A percentile compares a stretch with the other conserved stretches of the same genome.
Conservation (phyloP, 2,113 vertebrate species). For the Haplotaxodon microlepis region DNA sequence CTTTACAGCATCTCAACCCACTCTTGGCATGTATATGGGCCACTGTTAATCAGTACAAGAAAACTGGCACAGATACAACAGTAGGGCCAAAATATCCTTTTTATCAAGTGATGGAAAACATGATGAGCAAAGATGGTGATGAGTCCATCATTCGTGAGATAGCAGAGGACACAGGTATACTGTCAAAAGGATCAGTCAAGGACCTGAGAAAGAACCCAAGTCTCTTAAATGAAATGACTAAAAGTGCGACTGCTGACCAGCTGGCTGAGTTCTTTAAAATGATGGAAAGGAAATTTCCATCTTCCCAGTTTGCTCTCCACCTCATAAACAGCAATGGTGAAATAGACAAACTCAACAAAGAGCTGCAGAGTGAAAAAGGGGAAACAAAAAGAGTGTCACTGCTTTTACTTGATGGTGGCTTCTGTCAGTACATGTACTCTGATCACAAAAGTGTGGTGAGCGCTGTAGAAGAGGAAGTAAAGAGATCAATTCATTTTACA, state of each 20-base stretch:
- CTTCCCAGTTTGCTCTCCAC: background rate
- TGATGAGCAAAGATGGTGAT: rapidly evolving
- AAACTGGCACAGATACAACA: rapidly evolving
- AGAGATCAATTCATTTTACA: background rate
- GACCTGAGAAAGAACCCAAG: background rate
- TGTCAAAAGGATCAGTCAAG: background rate
- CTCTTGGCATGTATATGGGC: slow-evolving; percentile 54
- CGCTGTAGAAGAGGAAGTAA: background rate
- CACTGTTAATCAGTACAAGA: background rate
- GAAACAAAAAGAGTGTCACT: rapidly evolving
- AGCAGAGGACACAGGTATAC: slow-evolving; percentile 12
- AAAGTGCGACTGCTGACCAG: background rate
- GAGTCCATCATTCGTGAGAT: background rate
- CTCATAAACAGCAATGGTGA: rapidly evolving
- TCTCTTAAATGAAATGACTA: background rate
- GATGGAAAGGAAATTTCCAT: background rate
- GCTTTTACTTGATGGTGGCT: background rate
- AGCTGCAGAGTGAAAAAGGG: rapidly evolving
- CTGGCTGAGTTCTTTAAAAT: background rate
- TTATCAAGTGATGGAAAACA: background rate
- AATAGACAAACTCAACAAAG: rapidly evolving
- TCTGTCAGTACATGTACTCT: background rate
- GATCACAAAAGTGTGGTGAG: rapidly evolving
- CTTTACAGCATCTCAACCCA: slow-evolving; percentile 28
- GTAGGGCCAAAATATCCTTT: background rate